These are phyloP conservation scores for Epistrophe grossulariae DNA, from an alignment of 2,888 invertebrate genomes.

Conservation along the genomic window DNA sequence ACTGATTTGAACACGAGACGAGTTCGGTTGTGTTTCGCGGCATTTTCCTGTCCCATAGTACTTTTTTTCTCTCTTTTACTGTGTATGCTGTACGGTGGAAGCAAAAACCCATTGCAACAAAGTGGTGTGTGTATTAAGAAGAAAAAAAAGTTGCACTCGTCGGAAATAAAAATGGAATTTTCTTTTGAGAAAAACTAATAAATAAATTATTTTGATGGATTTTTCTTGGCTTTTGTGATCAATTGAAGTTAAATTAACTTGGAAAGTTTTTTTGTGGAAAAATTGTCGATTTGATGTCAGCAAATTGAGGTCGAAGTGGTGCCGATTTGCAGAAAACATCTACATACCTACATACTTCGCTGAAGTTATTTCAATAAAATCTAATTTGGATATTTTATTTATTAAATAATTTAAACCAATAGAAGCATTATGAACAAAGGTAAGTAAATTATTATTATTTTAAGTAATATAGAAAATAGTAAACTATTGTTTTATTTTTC, in stretches of 20 bases:
- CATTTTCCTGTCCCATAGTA: constrained; percentile 26
- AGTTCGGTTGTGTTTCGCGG: constrained; percentile 71
- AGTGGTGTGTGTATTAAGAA: constrained; percentile 55
- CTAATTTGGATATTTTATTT: not conserved
- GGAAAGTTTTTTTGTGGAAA: not conserved
- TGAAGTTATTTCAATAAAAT: constrained; percentile 19
- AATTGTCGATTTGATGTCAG: constrained; percentile 26
- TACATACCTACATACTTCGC: constrained; percentile 18
- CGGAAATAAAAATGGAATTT: constrained; percentile 49
- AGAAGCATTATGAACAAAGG: constrained; percentile 51
- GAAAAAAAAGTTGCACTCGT: constrained; percentile 51
- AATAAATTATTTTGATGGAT: constrained; percentile 18
- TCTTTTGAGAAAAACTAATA: constrained; percentile 38
- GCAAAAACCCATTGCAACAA: constrained; percentile 38
- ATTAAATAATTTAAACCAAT: constrained; percentile 31
- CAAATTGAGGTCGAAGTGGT: constrained; percentile 30
- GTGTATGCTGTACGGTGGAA: constrained; percentile 48
- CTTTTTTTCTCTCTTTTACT: constrained; percentile 30
- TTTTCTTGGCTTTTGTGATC: constrained; percentile 16
- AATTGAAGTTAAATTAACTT: constrained; percentile 25
- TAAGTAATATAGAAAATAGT: not conserved
- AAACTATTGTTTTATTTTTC: not conserved
- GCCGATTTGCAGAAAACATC: constrained; percentile 16
- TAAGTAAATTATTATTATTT: constrained; percentile 14
- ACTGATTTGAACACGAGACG: constrained; percentile 76